phyloP scores from a whole-genome alignment of 2,888 invertebrate species.

The Apotomis capreana region DNA sequence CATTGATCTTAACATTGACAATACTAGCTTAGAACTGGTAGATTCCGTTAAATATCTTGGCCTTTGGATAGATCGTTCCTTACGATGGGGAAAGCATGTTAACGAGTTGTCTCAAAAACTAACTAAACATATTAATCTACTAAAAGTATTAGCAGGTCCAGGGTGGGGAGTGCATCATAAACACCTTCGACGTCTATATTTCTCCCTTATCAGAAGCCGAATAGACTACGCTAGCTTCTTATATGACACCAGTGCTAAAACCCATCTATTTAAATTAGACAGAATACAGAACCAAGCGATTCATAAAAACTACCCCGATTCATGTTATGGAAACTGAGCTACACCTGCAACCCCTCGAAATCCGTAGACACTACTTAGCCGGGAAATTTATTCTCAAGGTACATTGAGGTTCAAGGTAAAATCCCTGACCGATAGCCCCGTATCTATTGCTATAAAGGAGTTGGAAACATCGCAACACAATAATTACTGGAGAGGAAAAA shows the following conservation, averaged over 20 bases:
- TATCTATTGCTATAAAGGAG: too few relatives aligned
- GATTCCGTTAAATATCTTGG: constrained; percentile 23
- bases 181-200: constrained; percentile 25
- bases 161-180: constrained; percentile 24
- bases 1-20: too few relatives aligned
- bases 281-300: constrained; percentile 2
- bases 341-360: not conserved
- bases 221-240: constrained; percentile 26
- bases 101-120: constrained; percentile 8
- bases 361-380: not conserved
- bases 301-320: constrained; percentile 6
- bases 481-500: too few relatives aligned
- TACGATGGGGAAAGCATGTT: constrained; percentile 28
- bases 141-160: constrained; percentile 22
- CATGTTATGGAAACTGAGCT: not conserved
- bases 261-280: not conserved
- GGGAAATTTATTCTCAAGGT: too few relatives aligned
- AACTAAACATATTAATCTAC: constrained; percentile 10
- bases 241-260: not conserved
- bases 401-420: too few relatives aligned
- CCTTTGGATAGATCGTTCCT: constrained; percentile 28
- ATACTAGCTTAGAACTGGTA: too few relatives aligned
- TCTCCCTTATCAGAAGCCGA: constrained; percentile 23
- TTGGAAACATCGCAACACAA: too few relatives aligned
- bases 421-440: too few relatives aligned